Evolutionary conservation across 2,113 vertebrate genomes (phyloP), one percentile per base, ranked within the genome.

Genomic region (Paracanthobrama guichenoti): DNA sequence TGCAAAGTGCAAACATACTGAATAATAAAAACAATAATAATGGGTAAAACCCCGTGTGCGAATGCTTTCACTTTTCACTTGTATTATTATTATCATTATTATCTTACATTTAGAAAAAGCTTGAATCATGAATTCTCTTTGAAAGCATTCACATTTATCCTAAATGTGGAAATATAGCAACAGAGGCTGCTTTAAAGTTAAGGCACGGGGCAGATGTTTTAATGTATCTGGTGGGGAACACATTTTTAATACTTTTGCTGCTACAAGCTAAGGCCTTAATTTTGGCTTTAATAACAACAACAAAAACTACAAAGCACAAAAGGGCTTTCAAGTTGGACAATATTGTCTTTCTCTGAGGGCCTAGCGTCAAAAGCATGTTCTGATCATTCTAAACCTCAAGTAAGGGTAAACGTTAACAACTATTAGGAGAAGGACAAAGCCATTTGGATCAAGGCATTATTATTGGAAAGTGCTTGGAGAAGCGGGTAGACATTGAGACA

Each of bases 391-490:
- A 35, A 18, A 66, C 64, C 28, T 9, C 16, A 31, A 35, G 14
- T 20, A 35, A 66, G 64, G 26, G 39, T 31, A 57, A 76, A 28
- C 28, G 28, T 31, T 74, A 6, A 16, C 42, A 24, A 73, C n/a
- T 73, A 48, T 44, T 46, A 74, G 31, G 44, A 31, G 24, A 62
- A 3, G 12, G 0, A 64, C 24, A 67, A 18, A 53, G 16, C 50
- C 16, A 53, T 53, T 20, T 53, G 50, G 50, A 53, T 18, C 50
- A 53, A 18, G 16, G 20, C 28, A 78, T 22, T 66, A 62, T 55
- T 72, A 55, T 20, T 88, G 88, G 83, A 91, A 89, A 89, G 89
- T 87, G 88, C 82, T 90, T 90, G 87, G 46, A 57, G 53, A 39
- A 39, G 50, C 13, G 28, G 18, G 1, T 7, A 12, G 42, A 14